Evolutionary conservation across 2,113 vertebrate species (phyloP), one percentile per base, ranked within the genome.

Genomic region (Nothocercus julius): DNA sequence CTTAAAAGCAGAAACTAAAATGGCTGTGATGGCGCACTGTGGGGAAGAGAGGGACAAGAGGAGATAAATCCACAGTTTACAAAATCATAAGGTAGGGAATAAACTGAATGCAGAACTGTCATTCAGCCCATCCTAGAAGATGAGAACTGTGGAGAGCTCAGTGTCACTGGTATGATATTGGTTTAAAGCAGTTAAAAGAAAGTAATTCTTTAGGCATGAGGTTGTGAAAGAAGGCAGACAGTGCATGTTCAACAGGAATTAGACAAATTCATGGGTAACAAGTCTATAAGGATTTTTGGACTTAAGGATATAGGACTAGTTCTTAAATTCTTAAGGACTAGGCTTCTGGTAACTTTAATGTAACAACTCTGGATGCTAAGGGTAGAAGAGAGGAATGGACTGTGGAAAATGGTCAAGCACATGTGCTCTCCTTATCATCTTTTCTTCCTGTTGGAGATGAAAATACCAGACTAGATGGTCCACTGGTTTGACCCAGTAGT

Each of bases 161-260:
- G 11, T 8, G 30, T 81, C 24, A 86, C 6, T 10, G 66, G 15
- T 27, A 62, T 30, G 67, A 70, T 51, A 92, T 63, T 78, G 30
- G 18, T 92, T 89, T 91, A 89, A 92, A 95, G 69, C 8, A 68
- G 56, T 75, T 49, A 62, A 89, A 93, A 90, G 34, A 53, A 32
- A 63, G 74, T 4, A 21, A 6, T 93, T 91, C 28, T 56, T 56
- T 56, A 56, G 54, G 18, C 54, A 58, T 16, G 8, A 58, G 54
- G 54, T 18, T 32, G 54, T 58, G 54, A 58, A 58, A 58, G 28
- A 58, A 32, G 54, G 30, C 54, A 56, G 54, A 56, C 54, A 58
- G 54, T 32, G 18, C 28, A 58, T 32, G 54, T 58, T 30, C 28
- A 32, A 32, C 6, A 58, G 54, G 30, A 30, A 58, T 32, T 58